Evolutionary conservation across 1,140 invertebrate species (phyloP).

Genomic region (Lucilia sericata): DNA sequence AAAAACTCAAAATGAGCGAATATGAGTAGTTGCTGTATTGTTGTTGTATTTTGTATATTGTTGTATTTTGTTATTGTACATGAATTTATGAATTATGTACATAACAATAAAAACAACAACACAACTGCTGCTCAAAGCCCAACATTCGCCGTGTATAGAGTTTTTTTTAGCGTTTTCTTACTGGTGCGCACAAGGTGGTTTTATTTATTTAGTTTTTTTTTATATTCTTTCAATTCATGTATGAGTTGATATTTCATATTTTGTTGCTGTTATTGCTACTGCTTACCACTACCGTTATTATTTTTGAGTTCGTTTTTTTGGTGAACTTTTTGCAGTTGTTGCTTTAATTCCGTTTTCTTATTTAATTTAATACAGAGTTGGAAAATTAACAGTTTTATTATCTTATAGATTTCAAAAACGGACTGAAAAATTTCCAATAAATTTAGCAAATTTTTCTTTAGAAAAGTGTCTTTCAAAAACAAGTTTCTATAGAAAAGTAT

Average conservation of each 20-base stretch:
- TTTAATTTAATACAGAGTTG: too few relatives aligned
- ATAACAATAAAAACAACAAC: constrained; percentile 24
- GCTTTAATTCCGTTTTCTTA: not conserved
- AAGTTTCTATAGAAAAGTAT: too few relatives aligned
- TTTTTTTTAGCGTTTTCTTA: constrained; percentile 10
- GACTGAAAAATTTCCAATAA: too few relatives aligned
- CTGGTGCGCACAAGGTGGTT: constrained; percentile 39
- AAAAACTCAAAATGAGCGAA: constrained; percentile 22
- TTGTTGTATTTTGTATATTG: too few relatives aligned
- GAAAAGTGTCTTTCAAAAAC: too few relatives aligned
- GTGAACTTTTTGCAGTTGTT: not conserved
- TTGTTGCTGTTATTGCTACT: constrained; percentile 7
- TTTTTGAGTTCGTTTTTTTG: constrained; percentile 21
- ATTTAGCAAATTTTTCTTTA: too few relatives aligned
- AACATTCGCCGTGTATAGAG: not conserved
- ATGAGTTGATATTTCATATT: constrained; percentile 43
- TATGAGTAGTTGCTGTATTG: constrained; percentile 19
- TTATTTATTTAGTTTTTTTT: not conserved
- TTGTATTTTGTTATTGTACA: not conserved
- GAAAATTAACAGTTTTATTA: too few relatives aligned
- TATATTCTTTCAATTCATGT: not conserved
- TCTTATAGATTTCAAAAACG: too few relatives aligned
- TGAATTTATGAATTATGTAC: constrained; percentile 38
- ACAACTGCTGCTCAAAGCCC: too few relatives aligned
- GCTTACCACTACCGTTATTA: not conserved